These are phyloP conservation scores for Catagonus wagneri DNA, from an alignment of 2,113 vertebrate species.

Conservation along the genomic window DNA sequence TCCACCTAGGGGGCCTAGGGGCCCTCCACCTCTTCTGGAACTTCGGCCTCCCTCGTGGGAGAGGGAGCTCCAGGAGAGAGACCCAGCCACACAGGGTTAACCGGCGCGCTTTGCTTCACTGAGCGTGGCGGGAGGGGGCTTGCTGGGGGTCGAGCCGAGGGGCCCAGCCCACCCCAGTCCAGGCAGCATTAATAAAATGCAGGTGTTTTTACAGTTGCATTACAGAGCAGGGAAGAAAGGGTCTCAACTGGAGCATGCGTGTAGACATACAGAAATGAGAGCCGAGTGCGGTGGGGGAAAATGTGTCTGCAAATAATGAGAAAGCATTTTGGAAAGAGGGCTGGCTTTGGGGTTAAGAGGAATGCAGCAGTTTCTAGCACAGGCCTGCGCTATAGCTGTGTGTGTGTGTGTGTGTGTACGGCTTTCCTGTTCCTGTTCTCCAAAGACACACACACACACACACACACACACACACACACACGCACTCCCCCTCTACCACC, in stretches of 20 bases:
- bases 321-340: conserved; percentile 81
- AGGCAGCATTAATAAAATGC: conserved; percentile 87
- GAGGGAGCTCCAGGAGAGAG: conserved; percentile 66
- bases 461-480: background rate
- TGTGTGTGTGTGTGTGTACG: background rate
- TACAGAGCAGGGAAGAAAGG: conserved; percentile 55
- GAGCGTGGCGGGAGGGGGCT: conserved; percentile 55
- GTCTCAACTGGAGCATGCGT: conserved; percentile 58
- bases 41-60: rapidly evolving
- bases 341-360: conserved; percentile 72
- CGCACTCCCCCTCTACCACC: background rate
- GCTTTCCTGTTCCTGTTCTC: background rate
- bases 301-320: conserved; percentile 81
- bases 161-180: conserved; percentile 72
- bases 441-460: background rate
- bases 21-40: background rate
- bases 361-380: conserved; percentile 76
- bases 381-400: conserved; percentile 67
- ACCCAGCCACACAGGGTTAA: conserved; percentile 85
- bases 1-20: too few relatives aligned
- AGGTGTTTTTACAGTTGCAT: conserved; percentile 86
- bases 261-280: conserved; percentile 82
- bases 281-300: conserved; percentile 41
- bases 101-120: conserved; percentile 57
- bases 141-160: background rate